These are phyloP conservation scores for Psittacula echo DNA, from an alignment of 2,797 vertebrate genomes.

Conservation along the genomic window DNA sequence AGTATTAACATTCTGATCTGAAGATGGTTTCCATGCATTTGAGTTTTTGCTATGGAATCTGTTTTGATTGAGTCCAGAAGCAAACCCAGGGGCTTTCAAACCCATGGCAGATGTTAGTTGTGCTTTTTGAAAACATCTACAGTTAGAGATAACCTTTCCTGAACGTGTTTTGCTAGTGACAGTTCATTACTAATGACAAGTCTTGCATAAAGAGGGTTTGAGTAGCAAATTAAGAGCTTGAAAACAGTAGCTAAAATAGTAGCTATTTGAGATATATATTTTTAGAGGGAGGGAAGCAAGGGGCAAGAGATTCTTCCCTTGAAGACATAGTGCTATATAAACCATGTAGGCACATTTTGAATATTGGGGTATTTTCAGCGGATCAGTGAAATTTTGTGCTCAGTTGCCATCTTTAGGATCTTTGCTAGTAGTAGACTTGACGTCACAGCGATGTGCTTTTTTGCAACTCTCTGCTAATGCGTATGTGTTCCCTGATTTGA, in stretches of 20 bases:
- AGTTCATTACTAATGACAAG: neutral
- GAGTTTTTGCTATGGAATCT: neutral
- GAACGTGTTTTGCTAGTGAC: neutral
- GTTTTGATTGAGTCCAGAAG: neutral
- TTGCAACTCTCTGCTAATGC: neutral
- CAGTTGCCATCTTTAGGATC: neutral
- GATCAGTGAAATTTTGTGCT: neutral
- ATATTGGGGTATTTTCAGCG: neutral
- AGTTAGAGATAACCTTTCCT: neutral
- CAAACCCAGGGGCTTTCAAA: neutral
- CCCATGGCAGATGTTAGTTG: neutral
- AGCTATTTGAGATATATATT: neutral
- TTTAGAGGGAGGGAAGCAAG: neutral
- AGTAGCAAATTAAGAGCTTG: neutral
- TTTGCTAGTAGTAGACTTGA: neutral
- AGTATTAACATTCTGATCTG: neutral
- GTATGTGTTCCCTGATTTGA: neutral
- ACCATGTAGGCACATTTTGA: neutral
- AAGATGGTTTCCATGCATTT: neutral
- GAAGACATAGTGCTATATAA: neutral
- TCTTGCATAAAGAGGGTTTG: neutral
- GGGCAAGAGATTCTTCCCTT: neutral
- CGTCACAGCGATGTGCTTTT: neutral
- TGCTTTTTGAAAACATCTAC: neutral
- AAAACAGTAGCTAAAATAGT: neutral